A percentile compares a stretch with the other conserved stretches of the same genome.
These are phyloP conservation scores for Phengaris alcon DNA, from an alignment of 2,888 invertebrate genomes.

Conservation along the genomic window DNA sequence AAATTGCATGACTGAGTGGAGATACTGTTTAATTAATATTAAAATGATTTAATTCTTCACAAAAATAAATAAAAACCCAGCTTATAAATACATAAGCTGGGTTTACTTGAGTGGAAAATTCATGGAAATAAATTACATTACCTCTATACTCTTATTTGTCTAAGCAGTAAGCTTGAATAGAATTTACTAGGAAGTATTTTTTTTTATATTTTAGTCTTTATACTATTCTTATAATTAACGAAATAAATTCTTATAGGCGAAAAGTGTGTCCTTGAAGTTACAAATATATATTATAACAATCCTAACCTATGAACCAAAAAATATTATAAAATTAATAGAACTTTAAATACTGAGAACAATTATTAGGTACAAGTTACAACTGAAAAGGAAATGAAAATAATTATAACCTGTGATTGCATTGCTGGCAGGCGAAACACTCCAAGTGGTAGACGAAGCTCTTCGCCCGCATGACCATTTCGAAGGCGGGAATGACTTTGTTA, in stretches of 20 bases:
- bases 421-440: conserved; percentile 96
- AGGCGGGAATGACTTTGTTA: conserved; percentile 94
- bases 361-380: neutral
- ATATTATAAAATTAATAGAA: neutral
- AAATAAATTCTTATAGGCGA: too few relatives aligned
- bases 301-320: too few relatives aligned
- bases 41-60: neutral
- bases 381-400: neutral
- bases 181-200: too few relatives aligned
- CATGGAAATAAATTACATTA: neutral
- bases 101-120: neutral
- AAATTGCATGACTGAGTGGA: conserved; percentile 13
- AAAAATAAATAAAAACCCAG: too few relatives aligned
- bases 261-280: too few relatives aligned
- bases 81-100: neutral
- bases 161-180: too few relatives aligned
- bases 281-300: neutral
- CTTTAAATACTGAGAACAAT: neutral
- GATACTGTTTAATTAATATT: conserved; percentile 15
- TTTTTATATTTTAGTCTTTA: too few relatives aligned
- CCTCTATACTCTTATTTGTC: too few relatives aligned
- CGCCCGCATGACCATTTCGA: conserved; percentile 97
- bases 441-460: conserved; percentile 95
- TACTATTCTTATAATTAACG: too few relatives aligned
- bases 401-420: conserved; percentile 93